These are phyloP conservation scores for Globia sparganii DNA, from an alignment of 2,888 invertebrate genomes.

Conservation along the genomic window DNA sequence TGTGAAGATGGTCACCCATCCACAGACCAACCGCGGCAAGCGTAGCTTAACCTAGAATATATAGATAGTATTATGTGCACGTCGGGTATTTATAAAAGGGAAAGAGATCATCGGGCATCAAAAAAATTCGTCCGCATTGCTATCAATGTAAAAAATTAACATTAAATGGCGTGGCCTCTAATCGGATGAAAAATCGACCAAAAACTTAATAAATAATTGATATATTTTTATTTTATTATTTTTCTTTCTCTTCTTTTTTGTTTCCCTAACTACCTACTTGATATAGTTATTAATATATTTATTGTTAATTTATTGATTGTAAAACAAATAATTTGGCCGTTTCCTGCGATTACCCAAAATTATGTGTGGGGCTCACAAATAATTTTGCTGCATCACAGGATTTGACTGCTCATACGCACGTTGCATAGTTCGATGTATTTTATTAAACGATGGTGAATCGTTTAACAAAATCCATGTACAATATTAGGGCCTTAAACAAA, in stretches of 20 bases:
- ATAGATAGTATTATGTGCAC: not conserved
- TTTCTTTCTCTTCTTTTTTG: not conserved
- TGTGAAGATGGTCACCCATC: no score
- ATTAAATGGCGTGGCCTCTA: not conserved
- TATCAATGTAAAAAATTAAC: not conserved
- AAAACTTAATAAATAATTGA: not conserved
- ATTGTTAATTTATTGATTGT: not conserved
- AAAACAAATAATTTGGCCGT: not conserved
- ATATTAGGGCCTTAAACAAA: not conserved
- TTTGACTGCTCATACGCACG: no score
- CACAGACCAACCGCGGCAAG: no score
- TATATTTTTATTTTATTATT: not conserved
- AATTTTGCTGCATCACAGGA: no score
- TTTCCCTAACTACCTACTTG: not conserved
- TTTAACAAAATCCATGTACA: no score
- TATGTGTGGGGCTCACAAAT: no score
- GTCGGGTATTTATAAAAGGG: not conserved
- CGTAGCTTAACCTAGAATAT: no score
- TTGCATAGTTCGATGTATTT: no score
- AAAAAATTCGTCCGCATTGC: not conserved
- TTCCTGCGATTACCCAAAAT: no score
- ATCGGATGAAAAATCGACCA: not conserved
- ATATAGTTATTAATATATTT: no score
- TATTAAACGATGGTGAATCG: no score
- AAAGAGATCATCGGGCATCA: not conserved